These are phyloP conservation scores for Zygogramma bicolorata DNA, from an alignment of 2,888 invertebrate species.

Conservation along the genomic window DNA sequence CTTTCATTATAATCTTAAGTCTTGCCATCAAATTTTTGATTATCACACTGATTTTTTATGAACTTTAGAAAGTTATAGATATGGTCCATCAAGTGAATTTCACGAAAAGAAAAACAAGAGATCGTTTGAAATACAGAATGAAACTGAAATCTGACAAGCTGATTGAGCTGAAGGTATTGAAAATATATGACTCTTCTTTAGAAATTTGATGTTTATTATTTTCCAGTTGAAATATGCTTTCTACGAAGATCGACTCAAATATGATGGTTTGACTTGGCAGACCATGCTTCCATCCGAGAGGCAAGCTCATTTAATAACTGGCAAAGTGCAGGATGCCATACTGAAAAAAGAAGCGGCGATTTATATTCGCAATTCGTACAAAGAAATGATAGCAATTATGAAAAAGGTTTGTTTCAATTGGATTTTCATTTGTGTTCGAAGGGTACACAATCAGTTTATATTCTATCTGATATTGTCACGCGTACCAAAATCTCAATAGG, in stretches of 20 bases:
- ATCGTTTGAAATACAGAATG: constrained; percentile 72
- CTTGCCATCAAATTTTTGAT: too few relatives aligned
- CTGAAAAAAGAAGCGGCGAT: constrained; percentile 76
- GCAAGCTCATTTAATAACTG: constrained; percentile 72
- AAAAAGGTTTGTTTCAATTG: constrained; percentile 76
- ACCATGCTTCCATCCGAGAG: constrained; percentile 66
- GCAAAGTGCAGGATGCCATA: constrained; percentile 73
- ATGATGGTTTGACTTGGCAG: constrained; percentile 61
- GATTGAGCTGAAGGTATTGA: constrained; percentile 71
- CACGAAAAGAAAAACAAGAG: constrained; percentile 73
- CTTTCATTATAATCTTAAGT: too few relatives aligned
- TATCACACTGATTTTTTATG: background rate
- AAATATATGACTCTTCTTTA: background rate
- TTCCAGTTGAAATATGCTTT: constrained; percentile 70
- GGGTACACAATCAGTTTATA: background rate
- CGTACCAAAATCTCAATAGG: too few relatives aligned
- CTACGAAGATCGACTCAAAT: constrained; percentile 69
- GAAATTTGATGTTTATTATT: constrained; percentile 2
- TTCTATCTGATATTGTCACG: background rate
- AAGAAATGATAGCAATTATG: constrained; percentile 72
- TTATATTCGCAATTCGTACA: constrained; percentile 74
- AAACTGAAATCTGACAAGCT: constrained; percentile 73
- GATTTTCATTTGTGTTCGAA: background rate
- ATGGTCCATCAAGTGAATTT: constrained; percentile 75
- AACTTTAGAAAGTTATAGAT: constrained; percentile 71